A percentile compares a stretch with the other conserved stretches of the same genome.
Conservation (phyloP, 2,797 vertebrate species). For the Momotus momota region DNA sequence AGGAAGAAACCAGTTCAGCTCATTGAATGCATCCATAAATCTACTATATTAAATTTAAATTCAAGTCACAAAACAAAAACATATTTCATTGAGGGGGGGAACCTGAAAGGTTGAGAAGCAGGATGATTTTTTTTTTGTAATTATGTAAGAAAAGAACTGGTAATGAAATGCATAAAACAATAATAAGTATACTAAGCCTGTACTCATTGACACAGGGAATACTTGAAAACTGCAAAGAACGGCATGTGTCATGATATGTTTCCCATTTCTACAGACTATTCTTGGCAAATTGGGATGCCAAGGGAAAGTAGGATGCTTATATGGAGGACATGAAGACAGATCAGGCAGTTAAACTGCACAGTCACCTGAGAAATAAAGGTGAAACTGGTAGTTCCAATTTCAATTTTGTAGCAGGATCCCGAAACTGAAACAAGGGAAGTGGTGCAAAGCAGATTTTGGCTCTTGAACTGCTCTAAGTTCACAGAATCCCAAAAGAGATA, state of each 20-base stretch:
- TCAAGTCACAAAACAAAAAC: not conserved
- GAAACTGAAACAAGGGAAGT: too few relatives aligned
- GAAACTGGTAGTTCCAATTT: not conserved
- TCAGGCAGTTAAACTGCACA: not conserved
- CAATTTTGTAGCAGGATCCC: not conserved
- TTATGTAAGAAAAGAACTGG: not conserved
- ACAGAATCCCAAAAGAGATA: too few relatives aligned
- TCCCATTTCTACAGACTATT: not conserved
- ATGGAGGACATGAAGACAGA: not conserved
- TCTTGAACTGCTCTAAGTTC: too few relatives aligned
- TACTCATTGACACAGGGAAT: not conserved
- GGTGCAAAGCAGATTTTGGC: too few relatives aligned
- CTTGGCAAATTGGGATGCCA: not conserved
- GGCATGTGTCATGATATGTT: not conserved
- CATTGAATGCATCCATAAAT: not conserved
- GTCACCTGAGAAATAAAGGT: not conserved
- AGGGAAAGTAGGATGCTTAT: rapidly evolving
- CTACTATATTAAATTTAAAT: not conserved
- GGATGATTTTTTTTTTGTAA: not conserved
- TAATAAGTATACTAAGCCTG: not conserved
- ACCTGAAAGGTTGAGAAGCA: not conserved
- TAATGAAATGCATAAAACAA: not conserved
- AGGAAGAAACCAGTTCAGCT: not conserved
- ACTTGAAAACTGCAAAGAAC: not conserved
- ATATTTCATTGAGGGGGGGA: not conserved